A percentile compares a stretch with the other conserved stretches of the same genome.
Evolutionary conservation across 2,797 vertebrate species (phyloP).

Genomic region (Xyrichtys novacula): DNA sequence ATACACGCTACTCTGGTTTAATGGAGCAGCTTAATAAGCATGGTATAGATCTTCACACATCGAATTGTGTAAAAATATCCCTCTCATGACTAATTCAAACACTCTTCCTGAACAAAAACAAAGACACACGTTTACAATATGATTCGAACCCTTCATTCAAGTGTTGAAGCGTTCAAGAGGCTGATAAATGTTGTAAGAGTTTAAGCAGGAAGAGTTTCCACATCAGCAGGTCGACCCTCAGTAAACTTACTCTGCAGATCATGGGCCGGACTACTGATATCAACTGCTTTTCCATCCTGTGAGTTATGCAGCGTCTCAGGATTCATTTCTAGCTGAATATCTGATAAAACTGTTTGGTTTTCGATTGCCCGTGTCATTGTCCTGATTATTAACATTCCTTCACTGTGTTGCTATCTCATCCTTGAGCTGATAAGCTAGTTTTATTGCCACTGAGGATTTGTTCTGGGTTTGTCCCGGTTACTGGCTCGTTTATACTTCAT

Average conservation of each 20-base stretch:
- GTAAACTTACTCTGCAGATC: slow-evolving; percentile 34
- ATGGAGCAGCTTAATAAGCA: too few species aligned
- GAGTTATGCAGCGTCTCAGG: slow-evolving; percentile 12
- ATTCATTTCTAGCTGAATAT: slow-evolving; percentile 28
- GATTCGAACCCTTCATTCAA: slow-evolving; percentile 1
- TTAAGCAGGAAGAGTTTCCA: slow-evolving; percentile 11
- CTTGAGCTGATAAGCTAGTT: neutral
- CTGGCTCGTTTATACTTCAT: neutral
- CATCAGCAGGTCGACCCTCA: slow-evolving; percentile 13
- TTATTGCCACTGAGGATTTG: neutral
- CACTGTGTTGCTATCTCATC: slow-evolving; percentile 3
- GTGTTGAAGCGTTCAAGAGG: neutral
- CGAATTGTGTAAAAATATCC: neutral
- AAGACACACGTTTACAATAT: neutral
- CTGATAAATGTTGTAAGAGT: slow-evolving; percentile 23
- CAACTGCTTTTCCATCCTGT: slow-evolving; percentile 18
- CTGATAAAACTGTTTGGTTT: slow-evolving; percentile 39
- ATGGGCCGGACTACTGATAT: slow-evolving; percentile 20
- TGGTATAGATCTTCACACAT: neutral
- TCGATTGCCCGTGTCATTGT: slow-evolving; percentile 3
- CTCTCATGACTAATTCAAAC: neutral
- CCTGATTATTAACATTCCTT: slow-evolving; percentile 18
- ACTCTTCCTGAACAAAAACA: too few species aligned
- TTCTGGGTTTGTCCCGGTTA: neutral
- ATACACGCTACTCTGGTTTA: too few species aligned